A percentile compares a stretch with the other conserved stretches of the same genome.
Conservation (phyloP, 2,888 invertebrate species). For the Tenthredo scrophulariae region DNA sequence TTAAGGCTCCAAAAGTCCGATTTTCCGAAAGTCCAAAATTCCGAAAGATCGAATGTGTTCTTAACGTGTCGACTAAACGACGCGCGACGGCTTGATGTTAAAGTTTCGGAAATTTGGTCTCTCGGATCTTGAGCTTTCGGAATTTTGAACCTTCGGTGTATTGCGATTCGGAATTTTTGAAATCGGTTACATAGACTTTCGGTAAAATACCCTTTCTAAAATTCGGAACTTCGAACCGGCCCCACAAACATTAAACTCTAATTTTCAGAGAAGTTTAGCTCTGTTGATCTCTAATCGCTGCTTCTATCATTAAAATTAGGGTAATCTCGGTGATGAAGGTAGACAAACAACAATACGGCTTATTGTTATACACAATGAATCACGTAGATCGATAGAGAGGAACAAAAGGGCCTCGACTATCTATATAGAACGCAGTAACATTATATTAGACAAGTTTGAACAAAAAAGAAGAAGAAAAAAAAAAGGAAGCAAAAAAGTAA, state of each 20-base stretch:
- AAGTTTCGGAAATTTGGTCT: too few relatives aligned
- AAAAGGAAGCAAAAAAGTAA: background rate
- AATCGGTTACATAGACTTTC: too few relatives aligned
- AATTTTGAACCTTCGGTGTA: too few relatives aligned
- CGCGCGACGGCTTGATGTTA: too few relatives aligned
- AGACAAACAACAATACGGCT: conserved; percentile 19
- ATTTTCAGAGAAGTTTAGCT: background rate
- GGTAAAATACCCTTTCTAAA: too few relatives aligned
- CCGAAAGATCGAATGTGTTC: too few relatives aligned
- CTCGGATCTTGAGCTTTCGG: too few relatives aligned
- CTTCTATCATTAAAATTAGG: conserved; percentile 21
- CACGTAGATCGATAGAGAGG: background rate
- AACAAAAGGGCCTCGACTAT: background rate
- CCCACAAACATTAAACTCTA: conserved; percentile 3
- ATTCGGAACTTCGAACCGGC: too few relatives aligned
- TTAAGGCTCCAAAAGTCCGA: too few relatives aligned
- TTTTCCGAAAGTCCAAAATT: too few relatives aligned
- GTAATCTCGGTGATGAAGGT: conserved; percentile 20
- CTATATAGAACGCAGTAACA: background rate
- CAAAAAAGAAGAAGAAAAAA: background rate
- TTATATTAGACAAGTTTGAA: background rate
- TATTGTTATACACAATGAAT: conserved; percentile 3
- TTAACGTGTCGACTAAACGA: too few relatives aligned
- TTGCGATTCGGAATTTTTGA: too few relatives aligned
- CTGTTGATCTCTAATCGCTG: conserved; percentile 26